Evolutionary conservation across 2,113 vertebrate genomes (phyloP).

Genomic region (Hypanus sabinus): DNA sequence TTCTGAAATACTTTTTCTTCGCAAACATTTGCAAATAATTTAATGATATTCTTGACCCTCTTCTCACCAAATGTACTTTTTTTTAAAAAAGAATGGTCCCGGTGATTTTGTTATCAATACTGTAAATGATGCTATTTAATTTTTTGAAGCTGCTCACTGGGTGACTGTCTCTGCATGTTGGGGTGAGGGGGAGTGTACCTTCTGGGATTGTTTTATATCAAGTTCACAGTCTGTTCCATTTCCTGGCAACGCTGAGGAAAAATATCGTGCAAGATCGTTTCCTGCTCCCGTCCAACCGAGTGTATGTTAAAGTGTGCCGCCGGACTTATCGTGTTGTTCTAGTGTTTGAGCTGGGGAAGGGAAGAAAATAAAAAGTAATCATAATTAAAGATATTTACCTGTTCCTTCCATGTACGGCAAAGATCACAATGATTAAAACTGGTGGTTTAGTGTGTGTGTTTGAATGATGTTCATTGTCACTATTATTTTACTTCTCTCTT

Average conservation of each 20-base stretch:
- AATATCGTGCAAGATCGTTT: not conserved
- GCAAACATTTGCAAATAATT: too few species aligned
- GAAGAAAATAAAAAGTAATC: not conserved
- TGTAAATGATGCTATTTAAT: not conserved
- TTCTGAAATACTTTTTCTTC: too few species aligned
- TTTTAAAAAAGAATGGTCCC: not conserved
- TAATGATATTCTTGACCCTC: too few species aligned
- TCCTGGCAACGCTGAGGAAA: not conserved
- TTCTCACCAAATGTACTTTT: not conserved
- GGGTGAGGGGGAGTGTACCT: not conserved
- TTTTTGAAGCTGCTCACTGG: not conserved
- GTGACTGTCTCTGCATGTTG: not conserved
- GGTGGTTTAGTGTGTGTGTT: not conserved
- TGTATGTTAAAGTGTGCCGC: not conserved
- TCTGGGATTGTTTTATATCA: not conserved
- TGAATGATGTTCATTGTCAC: too few species aligned
- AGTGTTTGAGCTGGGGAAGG: not conserved
- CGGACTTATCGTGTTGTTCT: not conserved
- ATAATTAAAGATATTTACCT: not conserved
- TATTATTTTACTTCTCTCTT: too few species aligned
- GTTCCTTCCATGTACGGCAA: not conserved
- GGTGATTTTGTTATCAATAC: not conserved
- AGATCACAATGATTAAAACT: not conserved
- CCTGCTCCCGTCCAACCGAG: not conserved
- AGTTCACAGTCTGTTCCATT: not conserved